Evolutionary conservation across 2,797 vertebrate genomes (phyloP).

Genomic region (Sorex maritimensis): DNA sequence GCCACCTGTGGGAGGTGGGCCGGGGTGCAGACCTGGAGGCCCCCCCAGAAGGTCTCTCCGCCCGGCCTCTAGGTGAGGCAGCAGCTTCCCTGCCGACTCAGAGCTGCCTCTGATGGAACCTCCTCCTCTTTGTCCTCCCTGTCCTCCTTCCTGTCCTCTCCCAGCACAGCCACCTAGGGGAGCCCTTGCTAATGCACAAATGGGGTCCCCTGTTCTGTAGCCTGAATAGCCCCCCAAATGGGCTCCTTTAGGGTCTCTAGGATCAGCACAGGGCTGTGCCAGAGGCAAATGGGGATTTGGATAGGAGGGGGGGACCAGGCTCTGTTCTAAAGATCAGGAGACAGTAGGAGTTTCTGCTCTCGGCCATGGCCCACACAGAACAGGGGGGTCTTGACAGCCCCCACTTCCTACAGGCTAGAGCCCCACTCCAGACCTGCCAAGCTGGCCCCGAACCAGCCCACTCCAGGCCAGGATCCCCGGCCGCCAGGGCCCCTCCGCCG

Average conservation of each 20-base stretch:
- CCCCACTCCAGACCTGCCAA: background rate
- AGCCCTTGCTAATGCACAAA: background rate
- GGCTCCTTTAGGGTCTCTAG: background rate
- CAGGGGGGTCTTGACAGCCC: background rate
- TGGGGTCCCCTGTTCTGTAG: slow-evolving; percentile 5
- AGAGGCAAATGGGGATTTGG: background rate
- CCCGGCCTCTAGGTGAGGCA: background rate
- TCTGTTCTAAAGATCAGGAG: background rate
- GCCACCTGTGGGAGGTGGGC: too few relatives aligned
- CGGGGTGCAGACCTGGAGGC: too few relatives aligned
- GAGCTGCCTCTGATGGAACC: background rate
- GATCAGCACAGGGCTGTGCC: background rate
- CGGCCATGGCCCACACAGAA: background rate
- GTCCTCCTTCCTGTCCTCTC: background rate
- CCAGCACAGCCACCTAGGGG: background rate
- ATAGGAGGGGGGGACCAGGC: background rate
- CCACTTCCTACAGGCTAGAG: background rate
- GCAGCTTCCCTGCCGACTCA: background rate
- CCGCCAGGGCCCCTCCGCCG: slow-evolving; percentile 2
- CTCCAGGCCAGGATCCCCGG: accelerated
- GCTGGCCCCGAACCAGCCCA: background rate
- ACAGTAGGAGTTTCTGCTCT: background rate
- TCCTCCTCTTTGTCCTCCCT: background rate
- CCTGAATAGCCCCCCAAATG: background rate
- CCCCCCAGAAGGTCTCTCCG: too few relatives aligned